Evolutionary conservation across 2,797 vertebrate species (phyloP).

Genomic region (Acropternis orthonyx): DNA sequence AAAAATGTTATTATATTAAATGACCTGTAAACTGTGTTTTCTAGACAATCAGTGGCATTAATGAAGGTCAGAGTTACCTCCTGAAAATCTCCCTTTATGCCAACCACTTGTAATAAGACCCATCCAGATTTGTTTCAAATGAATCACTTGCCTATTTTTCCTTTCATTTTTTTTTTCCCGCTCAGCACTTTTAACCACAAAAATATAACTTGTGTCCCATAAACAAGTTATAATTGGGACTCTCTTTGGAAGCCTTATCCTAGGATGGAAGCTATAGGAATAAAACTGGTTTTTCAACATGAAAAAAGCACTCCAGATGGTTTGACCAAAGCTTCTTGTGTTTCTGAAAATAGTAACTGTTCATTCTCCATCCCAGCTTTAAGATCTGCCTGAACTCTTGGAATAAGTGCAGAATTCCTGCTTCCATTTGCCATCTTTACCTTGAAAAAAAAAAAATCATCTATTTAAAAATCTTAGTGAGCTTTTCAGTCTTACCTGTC

Average conservation of each 20-base stretch:
- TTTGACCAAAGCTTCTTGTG: not conserved
- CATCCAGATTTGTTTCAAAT: not conserved
- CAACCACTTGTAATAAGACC: not conserved
- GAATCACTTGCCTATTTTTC: not conserved
- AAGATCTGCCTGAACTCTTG: not conserved
- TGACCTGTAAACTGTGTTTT: not conserved
- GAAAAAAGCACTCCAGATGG: not conserved
- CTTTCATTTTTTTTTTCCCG: not conserved
- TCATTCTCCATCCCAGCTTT: not conserved
- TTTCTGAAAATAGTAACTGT: not conserved
- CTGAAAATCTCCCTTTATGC: not conserved
- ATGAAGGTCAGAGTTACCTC: not conserved
- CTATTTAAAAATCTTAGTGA: not conserved
- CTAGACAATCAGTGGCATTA: not conserved
- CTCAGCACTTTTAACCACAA: not conserved
- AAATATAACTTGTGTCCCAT: not conserved
- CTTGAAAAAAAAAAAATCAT: not conserved
- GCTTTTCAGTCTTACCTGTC: not conserved
- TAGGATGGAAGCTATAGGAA: not conserved
- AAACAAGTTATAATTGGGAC: not conserved
- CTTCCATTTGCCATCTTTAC: not conserved
- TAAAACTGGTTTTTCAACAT: not conserved
- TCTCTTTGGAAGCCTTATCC: not conserved
- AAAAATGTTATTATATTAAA: not conserved
- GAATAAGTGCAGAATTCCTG: not conserved